These are phyloP conservation scores for Malurus melanocephalus DNA, from an alignment of 2,113 vertebrate genomes.

Conservation along the genomic window DNA sequence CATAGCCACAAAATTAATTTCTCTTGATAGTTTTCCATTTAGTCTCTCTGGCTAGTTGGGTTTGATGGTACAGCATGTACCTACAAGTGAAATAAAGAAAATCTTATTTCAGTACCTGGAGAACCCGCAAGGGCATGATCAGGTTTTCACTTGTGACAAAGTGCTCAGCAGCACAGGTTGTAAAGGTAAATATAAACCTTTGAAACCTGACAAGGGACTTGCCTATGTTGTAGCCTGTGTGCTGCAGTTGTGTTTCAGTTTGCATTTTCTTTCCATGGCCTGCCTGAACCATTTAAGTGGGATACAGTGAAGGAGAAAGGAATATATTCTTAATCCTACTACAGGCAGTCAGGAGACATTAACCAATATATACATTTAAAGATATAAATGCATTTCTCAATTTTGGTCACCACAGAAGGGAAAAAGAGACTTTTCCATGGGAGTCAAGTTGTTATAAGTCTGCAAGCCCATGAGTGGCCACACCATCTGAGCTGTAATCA, in stretches of 20 bases:
- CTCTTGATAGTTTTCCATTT: background rate
- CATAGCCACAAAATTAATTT: background rate
- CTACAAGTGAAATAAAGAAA: background rate
- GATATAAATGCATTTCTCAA: background rate
- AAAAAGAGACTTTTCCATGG: background rate
- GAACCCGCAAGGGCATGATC: background rate
- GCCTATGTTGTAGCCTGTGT: background rate
- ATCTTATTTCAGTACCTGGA: background rate
- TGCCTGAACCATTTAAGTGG: background rate
- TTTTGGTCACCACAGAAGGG: background rate
- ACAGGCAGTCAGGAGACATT: background rate
- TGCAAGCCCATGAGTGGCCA: background rate
- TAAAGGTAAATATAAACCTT: background rate
- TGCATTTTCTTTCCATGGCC: background rate
- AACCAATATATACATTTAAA: background rate
- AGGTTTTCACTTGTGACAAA: background rate
- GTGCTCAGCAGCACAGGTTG: background rate
- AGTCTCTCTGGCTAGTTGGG: background rate
- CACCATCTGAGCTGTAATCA: background rate
- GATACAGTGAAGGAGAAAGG: background rate
- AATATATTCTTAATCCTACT: background rate
- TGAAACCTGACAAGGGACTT: background rate
- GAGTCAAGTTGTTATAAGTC: background rate
- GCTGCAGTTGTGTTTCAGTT: background rate
- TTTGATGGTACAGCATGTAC: background rate